These are phyloP conservation scores for Sinella curviseta DNA, from an alignment of 1,140 invertebrate genomes.

Conservation along the genomic window DNA sequence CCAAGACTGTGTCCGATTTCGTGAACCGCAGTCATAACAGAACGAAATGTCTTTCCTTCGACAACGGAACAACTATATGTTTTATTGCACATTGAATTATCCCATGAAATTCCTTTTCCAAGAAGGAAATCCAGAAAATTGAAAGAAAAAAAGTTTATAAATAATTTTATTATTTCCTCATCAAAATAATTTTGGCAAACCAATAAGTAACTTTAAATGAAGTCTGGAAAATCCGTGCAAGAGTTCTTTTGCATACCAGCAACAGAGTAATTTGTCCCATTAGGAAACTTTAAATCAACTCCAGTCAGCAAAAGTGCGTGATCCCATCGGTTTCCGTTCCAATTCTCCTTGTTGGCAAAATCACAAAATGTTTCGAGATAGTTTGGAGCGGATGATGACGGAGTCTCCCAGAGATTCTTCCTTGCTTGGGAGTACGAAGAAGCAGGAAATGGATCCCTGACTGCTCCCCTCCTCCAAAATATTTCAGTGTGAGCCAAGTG, in stretches of 20 bases:
- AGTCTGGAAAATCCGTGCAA: background rate
- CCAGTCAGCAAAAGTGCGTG: constrained; percentile 33
- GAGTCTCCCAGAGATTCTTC: background rate
- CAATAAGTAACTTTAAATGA: background rate
- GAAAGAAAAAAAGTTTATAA: constrained; percentile 1
- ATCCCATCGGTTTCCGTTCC: constrained; percentile 21
- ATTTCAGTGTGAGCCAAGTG: background rate
- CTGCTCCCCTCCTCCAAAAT: background rate
- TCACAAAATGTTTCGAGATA: constrained; percentile 33
- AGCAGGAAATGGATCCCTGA: background rate
- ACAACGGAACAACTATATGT: constrained; percentile 31
- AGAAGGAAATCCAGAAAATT: background rate
- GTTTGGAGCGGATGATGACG: background rate
- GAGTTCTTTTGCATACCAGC: background rate
- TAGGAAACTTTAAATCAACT: constrained; percentile 22
- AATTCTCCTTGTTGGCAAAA: constrained; percentile 29
- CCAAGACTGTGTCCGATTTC: constrained; percentile 33
- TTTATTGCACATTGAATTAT: constrained; percentile 28
- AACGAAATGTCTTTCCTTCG: constrained; percentile 18
- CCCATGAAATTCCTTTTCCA: constrained; percentile 22
- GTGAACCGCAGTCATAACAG: constrained; percentile 4
- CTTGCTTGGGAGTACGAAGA: background rate
- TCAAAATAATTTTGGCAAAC: background rate
- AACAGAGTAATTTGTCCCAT: constrained; percentile 9
- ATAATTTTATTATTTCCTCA: constrained; percentile 1